phyloP scores from a whole-genome alignment of 2,888 invertebrate genomes.

The Pseudococcus jackbeardsleyi region DNA sequence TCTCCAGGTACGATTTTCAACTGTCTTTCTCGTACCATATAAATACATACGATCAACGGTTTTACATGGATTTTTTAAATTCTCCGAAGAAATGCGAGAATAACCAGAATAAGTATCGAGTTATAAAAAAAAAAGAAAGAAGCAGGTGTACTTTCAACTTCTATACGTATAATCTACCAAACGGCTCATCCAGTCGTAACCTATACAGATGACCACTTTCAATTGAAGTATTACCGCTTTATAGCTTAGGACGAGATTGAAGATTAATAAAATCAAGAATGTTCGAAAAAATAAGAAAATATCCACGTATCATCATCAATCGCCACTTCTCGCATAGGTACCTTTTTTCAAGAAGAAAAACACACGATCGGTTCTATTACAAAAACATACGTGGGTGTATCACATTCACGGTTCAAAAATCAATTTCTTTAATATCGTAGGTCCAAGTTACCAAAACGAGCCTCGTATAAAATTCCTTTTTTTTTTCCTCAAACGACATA shows the following conservation, averaged over 20 bases:
- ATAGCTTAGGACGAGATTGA: not conserved
- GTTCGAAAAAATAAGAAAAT: not conserved
- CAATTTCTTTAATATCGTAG: not conserved
- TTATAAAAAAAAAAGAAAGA: conserved; percentile 7
- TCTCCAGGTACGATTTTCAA: not conserved
- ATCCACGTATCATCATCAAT: not conserved
- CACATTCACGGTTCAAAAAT: not conserved
- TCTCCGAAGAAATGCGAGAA: conserved; percentile 5
- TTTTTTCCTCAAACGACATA: not conserved
- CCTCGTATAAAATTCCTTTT: not conserved
- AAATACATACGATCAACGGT: not conserved
- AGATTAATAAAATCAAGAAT: conserved; percentile 13
- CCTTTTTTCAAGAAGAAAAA: not conserved
- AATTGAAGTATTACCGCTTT: not conserved
- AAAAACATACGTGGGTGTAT: not conserved
- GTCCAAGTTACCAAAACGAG: not conserved
- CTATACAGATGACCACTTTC: conserved; percentile 33
- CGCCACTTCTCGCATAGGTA: not conserved
- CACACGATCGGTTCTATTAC: not conserved
- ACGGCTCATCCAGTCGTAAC: conserved; percentile 26
- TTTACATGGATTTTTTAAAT: conserved; percentile 9
- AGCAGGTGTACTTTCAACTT: conserved; percentile 29
- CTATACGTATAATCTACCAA: not conserved
- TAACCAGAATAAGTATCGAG: conserved; percentile 37
- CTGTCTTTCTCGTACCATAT: conserved; percentile 14